Base-by-base conservation (phyloP, 2,888 invertebrate genomes). In the Orchestes rusci region DNA sequence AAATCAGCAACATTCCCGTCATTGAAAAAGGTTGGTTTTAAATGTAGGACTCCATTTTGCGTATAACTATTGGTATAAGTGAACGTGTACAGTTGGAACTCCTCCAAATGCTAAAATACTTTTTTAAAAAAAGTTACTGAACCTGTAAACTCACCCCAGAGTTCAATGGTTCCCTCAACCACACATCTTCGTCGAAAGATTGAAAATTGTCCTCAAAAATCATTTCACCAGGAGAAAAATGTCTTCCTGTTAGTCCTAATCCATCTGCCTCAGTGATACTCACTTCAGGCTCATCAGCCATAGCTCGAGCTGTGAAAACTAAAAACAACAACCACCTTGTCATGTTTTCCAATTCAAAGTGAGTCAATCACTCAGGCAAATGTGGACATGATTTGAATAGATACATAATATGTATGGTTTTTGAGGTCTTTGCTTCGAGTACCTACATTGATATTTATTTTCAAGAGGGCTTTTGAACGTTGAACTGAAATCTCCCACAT, bases 11-110 rank as follows among this genome's bases (percentile, higher is more conserved):
- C 13, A 12, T 23, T 28, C 8, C 8, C n/a, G 13, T 37, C 37
- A 12, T 37, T 39, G 17, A 74, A 71, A 17, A 80, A 59, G 1
- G 77, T 73, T 1, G 84, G 84, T 54, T 73, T 73, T 50, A 84
- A 74, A 63, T 71, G 73, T 5, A 84, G 68, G 3, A 64, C 60
- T 1, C 82, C 79, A 55, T 73, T 68, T 52, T 72, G 66, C 1
- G 70, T 66, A 61, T 74, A 83, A 36, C 80, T 80, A 64, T 82
- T 82, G 1, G 73, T 69, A 15, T 81, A 70, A 60, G 80, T 80
- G 67, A 82, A 81, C 55, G 65, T 73, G 63, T 80, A 81, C 67
- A 77, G 77, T 64, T 83, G 78, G 64, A 82, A 83, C 62, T 82
- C 82, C 77, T 79, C 29, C 5, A 19, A 77, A 62, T 82, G 82